Percentiles rank a stretch among this genome's conserved stretches.
Evolutionary conservation across 2,888 invertebrate genomes (phyloP).

Genomic region (Rhingia rostrata): DNA sequence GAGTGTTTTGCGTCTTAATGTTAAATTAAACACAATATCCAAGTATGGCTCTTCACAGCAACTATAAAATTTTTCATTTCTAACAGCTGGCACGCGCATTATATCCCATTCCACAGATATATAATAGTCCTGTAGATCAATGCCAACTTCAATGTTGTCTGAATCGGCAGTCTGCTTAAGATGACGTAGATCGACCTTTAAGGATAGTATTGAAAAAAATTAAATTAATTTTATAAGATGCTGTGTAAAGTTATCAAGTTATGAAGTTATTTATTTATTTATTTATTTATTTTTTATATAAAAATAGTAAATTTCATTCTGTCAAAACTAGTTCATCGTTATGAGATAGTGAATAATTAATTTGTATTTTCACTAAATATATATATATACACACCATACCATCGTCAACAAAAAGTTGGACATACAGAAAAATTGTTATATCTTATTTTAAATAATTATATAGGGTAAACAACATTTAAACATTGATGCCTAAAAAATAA

Average conservation of each 20-base stretch:
- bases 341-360: too few relatives aligned
- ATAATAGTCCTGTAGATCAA: slow-evolving; percentile 96
- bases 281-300: too few relatives aligned
- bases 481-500: too few relatives aligned
- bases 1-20: slow-evolving; percentile 95
- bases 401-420: too few relatives aligned
- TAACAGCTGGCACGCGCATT: slow-evolving; percentile 94
- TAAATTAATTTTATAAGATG: background rate
- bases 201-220: background rate
- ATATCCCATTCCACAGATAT: slow-evolving; percentile 99
- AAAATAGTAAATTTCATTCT: too few relatives aligned
- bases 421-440: too few relatives aligned
- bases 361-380: too few relatives aligned
- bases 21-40: slow-evolving; percentile 99
- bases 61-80: slow-evolving; percentile 96
- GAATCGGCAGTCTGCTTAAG: slow-evolving; percentile 93
- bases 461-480: too few relatives aligned
- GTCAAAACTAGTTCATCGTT: too few relatives aligned
- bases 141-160: slow-evolving; percentile 94
- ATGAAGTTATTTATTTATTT: too few relatives aligned
- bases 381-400: too few relatives aligned
- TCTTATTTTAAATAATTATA: too few relatives aligned
- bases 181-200: slow-evolving; percentile 94
- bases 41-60: slow-evolving; percentile 98
- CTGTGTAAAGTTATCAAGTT: background rate